A percentile compares a stretch with the other conserved stretches of the same genome.
phyloP scores from a whole-genome alignment of 2,113 vertebrate genomes.

The Calonectris borealis region DNA sequence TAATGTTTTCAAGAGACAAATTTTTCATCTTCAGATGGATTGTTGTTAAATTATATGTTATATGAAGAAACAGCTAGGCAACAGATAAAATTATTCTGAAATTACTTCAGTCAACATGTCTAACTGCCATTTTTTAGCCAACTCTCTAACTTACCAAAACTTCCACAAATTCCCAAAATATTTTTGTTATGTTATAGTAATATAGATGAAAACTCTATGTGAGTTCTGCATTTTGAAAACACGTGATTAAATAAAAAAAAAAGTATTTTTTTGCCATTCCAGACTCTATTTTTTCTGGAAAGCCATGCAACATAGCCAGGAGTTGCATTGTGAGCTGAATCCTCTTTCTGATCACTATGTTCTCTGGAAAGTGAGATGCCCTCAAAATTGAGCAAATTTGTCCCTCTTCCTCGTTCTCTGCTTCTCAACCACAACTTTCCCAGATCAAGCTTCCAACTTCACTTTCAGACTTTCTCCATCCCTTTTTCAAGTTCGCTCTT shows the following conservation, averaged over 20 bases:
- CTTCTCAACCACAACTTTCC: not conserved
- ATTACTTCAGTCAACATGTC: not conserved
- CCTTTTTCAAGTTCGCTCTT: not conserved
- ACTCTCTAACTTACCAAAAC: not conserved
- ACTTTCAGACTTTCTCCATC: not conserved
- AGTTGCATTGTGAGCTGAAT: not conserved
- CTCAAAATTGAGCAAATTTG: not conserved
- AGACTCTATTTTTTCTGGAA: not conserved
- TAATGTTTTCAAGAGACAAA: not conserved
- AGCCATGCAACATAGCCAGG: fast-evolving
- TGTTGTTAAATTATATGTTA: not conserved
- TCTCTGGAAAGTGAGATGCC: not conserved
- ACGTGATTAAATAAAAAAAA: not conserved
- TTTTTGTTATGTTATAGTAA: not conserved
- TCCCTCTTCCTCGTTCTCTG: not conserved
- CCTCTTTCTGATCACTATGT: not conserved
- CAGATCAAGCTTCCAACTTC: not conserved
- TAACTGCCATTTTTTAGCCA: not conserved
- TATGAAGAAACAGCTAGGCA: not conserved
- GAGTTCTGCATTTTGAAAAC: not conserved
- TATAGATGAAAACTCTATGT: not conserved
- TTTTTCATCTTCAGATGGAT: not conserved
- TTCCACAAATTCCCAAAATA: not conserved
- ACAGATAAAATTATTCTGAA: not conserved
- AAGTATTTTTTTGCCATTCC: fast-evolving